Evolutionary conservation across 2,113 vertebrate genomes (phyloP), one percentile per base, ranked within the genome.

Genomic region (Gobio gobio): DNA sequence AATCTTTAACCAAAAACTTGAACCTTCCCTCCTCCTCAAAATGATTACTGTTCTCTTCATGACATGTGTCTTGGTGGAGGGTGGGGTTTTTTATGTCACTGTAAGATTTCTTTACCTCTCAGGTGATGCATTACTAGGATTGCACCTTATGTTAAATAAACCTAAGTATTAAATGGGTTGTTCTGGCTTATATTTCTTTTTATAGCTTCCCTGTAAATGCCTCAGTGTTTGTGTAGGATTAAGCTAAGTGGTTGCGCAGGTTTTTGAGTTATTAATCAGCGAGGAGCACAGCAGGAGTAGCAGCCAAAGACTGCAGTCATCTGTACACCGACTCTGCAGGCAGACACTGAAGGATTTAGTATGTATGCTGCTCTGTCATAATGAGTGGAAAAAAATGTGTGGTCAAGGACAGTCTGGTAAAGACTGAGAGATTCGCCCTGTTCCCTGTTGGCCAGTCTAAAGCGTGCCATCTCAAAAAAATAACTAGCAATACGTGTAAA

Each of bases 181-280:
- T 58, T 80, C 66, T 68, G 43, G 24, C 72, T 78, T 29, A 83
- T 33, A 76, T 56, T 84, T 82, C 4, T 29, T 51, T 87, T 73
- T 29, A 89, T 85, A 49, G 58, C 58, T 73, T 85, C 75, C 86
- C 68, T 74, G 77, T 75, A 85, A 78, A 83, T 78, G 47, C 86
- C 70, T 76, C 29, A 64, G 49, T 82, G 74, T 81, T 89, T 84
- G 83, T 86, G 59, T 75, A 40, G 78, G 16, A 51, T 84, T 84
- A 43, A 66, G 59, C 33, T 83, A 72, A 83, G 78, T 49, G 47
- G 4, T 43, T 59, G 61, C 36, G 58, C n/a, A 61, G 58, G 70
- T 83, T 88, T 89, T 83, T 88, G 68, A 82, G 72, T 51, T 43
- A 83, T 64, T 58, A 61, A 26, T 29, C 74, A 86, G 54, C 77